Conservation (phyloP, 2,888 invertebrate genomes). For the Drosophila paracracens region DNA sequence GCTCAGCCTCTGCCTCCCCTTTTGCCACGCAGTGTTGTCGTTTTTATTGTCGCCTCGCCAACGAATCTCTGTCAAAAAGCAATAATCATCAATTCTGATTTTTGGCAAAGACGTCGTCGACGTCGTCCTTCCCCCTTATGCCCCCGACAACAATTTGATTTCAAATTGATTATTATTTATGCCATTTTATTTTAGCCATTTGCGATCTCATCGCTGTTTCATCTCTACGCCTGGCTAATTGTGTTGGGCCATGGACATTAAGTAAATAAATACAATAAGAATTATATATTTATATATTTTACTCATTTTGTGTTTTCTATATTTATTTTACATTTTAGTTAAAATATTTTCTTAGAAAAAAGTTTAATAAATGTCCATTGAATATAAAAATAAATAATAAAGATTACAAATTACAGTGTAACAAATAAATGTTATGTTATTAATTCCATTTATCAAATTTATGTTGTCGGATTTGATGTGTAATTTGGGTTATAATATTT, state of each 20-base stretch:
- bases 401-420: not conserved
- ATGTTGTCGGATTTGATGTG: no score
- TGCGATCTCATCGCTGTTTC: constrained; percentile 37
- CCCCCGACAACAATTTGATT: constrained; percentile 69
- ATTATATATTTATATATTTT: not conserved
- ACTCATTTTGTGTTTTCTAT: not conserved
- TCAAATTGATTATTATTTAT: constrained; percentile 83
- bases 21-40: constrained; percentile 20
- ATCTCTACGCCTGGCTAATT: constrained; percentile 48
- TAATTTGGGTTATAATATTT: no score
- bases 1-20: constrained; percentile 18
- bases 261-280: not conserved
- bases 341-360: not conserved
- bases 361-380: not conserved
- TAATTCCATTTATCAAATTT: not conserved
- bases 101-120: constrained; percentile 59
- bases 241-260: constrained; percentile 27
- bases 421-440: not conserved
- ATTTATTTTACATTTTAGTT: not conserved
- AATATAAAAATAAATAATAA: not conserved
- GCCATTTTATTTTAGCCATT: constrained; percentile 61
- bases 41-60: constrained; percentile 72
- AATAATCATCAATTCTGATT: constrained; percentile 85
- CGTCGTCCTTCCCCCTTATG: constrained; percentile 2
- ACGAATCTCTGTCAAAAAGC: constrained; percentile 83